Conservation (phyloP, 2,888 invertebrate genomes). For the Coecobrya sp. region DNA sequence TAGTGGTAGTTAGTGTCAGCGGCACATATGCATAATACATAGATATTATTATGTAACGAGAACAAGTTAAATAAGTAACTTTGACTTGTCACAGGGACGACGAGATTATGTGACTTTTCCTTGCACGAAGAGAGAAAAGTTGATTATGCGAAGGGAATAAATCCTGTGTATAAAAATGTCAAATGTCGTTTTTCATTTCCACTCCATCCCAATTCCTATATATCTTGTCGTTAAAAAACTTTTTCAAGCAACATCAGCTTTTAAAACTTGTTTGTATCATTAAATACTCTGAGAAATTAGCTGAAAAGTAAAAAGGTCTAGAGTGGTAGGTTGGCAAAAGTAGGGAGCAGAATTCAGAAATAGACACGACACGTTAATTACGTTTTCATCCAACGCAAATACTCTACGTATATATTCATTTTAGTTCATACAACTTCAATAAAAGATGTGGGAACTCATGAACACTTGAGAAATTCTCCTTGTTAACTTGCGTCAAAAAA, state of each 20-base stretch:
- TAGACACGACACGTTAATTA: conserved; percentile 26
- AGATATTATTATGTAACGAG: not conserved
- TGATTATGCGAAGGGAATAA: conserved; percentile 5
- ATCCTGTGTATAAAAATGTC: conserved; percentile 23
- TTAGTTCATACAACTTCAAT: not conserved
- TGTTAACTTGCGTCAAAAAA: not conserved
- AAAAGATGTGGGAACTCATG: not conserved
- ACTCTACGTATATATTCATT: not conserved
- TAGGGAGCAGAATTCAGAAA: not conserved
- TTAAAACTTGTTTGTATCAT: conserved; percentile 37
- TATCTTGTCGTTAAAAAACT: not conserved
- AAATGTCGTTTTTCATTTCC: conserved; percentile 46
- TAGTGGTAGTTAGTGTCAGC: not conserved
- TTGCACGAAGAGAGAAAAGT: conserved; percentile 11
- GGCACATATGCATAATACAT: conserved; percentile 7
- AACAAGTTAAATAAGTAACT: conserved; percentile 41
- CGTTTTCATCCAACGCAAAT: conserved; percentile 26
- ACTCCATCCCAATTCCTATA: not conserved
- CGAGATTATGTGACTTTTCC: conserved; percentile 23
- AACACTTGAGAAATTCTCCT: not conserved
- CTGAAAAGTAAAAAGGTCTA: not conserved
- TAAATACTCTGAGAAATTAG: conserved; percentile 61
- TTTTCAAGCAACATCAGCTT: not conserved
- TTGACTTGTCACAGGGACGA: conserved; percentile 54
- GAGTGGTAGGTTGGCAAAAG: not conserved